These are phyloP conservation scores for Eupithecia subumbrata DNA, from an alignment of 2,888 invertebrate genomes.

Conservation along the genomic window DNA sequence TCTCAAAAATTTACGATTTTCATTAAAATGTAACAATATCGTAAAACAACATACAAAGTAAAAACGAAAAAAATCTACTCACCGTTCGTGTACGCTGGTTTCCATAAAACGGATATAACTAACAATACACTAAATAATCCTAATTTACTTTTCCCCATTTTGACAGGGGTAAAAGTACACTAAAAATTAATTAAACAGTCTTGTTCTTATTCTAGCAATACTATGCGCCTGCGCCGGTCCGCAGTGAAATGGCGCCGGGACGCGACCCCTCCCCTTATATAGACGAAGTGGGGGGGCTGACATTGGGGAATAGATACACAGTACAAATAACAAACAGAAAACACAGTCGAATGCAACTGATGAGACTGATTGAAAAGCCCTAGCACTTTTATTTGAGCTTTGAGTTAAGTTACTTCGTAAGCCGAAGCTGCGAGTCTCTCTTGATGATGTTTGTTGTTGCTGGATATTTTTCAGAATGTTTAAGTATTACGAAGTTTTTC, in stretches of 20 bases:
- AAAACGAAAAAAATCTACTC: constrained; percentile 51
- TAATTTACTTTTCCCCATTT: constrained; percentile 74
- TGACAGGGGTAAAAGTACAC: constrained; percentile 68
- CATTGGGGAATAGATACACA: constrained; percentile 3
- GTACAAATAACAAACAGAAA: constrained; percentile 14
- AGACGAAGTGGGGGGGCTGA: constrained; percentile 45
- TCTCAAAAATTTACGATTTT: neutral
- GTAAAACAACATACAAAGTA: constrained; percentile 13
- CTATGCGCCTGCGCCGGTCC: constrained; percentile 64
- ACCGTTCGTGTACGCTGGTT: constrained; percentile 68
- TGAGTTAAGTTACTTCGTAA: neutral
- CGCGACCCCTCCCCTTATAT: constrained; percentile 59
- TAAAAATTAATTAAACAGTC: constrained; percentile 69
- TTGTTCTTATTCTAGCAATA: constrained; percentile 67
- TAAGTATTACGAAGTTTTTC: neutral
- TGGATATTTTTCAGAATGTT: neutral
- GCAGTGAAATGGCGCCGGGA: constrained; percentile 69
- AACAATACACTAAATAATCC: constrained; percentile 74
- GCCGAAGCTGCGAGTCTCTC: neutral
- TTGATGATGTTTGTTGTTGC: neutral
- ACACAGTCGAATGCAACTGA: neutral
- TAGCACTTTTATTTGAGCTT: neutral
- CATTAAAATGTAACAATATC: neutral
- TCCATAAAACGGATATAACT: constrained; percentile 77
- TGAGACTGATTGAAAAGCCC: neutral